Evolutionary conservation across 2,888 invertebrate genomes (phyloP).

Genomic region (Cantharis flavilabris): DNA sequence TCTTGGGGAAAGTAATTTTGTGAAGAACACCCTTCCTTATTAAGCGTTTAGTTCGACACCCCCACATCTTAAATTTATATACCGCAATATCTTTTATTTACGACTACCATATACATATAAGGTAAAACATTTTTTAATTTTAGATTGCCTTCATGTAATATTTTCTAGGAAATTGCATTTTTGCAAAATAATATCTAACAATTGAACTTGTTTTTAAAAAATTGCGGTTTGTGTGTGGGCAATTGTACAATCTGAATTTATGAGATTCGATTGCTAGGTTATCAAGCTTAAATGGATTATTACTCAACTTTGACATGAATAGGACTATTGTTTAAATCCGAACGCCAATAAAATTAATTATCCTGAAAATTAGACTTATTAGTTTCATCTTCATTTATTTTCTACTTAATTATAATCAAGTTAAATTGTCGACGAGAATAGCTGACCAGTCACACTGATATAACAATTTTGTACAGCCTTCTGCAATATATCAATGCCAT

Average conservation of each 20-base stretch:
- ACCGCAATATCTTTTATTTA: neutral
- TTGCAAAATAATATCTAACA: neutral
- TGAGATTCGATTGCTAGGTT: neutral
- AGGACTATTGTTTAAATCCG: neutral
- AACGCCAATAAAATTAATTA: neutral
- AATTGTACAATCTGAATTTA: neutral
- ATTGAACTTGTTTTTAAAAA: neutral
- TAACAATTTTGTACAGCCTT: neutral
- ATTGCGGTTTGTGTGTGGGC: neutral
- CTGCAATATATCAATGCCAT: neutral
- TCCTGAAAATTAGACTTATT: neutral
- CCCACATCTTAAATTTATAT: neutral
- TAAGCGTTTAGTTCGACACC: neutral
- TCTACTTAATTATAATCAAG: neutral
- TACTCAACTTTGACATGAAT: slow-evolving; percentile 1
- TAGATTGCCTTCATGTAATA: neutral
- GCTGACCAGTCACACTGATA: neutral
- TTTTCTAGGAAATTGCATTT: slow-evolving; percentile 1
- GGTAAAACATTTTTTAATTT: neutral
- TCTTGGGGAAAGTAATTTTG: neutral
- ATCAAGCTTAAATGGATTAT: neutral
- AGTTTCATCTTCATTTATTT: neutral
- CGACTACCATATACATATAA: neutral
- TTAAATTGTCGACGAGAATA: neutral
- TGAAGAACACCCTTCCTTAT: neutral